Evolutionary conservation across 2,797 vertebrate genomes (phyloP).

Genomic region (Tamandua tetradactyla): DNA sequence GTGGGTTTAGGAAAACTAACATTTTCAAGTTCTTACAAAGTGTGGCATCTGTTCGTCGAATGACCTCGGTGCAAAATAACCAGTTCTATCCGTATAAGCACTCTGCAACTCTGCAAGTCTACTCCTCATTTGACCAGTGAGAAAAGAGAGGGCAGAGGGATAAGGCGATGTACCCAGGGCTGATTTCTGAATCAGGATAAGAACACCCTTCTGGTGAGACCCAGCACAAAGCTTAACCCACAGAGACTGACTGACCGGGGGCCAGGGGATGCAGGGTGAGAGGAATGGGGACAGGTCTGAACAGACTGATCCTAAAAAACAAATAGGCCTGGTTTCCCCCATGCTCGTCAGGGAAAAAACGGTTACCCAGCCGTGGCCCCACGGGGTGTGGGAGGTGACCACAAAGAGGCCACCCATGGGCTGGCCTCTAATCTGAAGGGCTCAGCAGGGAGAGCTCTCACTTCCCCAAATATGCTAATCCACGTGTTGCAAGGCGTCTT

Average conservation of each 20-base stretch:
- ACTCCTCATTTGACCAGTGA: neutral
- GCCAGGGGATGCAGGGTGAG: neutral
- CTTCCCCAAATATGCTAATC: slow-evolving; percentile 73
- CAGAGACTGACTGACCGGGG: neutral
- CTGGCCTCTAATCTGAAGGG: slow-evolving; percentile 5
- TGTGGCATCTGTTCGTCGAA: neutral
- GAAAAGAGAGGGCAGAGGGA: neutral
- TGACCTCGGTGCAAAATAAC: neutral
- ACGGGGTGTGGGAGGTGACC: neutral
- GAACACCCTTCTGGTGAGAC: neutral
- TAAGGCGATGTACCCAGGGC: neutral
- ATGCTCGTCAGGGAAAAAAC: neutral
- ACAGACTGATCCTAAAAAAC: neutral
- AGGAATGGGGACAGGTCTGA: too few species aligned
- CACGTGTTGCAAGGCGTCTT: slow-evolving; percentile 67
- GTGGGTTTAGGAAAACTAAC: neutral
- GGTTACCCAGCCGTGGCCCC: neutral
- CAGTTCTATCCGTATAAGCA: neutral
- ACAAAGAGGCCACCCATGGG: neutral
- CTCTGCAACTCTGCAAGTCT: neutral
- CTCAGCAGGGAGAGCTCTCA: slow-evolving; percentile 26
- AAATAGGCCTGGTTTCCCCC: neutral
- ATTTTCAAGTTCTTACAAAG: neutral
- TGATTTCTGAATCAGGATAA: neutral
- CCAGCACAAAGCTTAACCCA: neutral